Evolutionary conservation across 2,797 vertebrate genomes (phyloP).

Genomic region (Brotula barbata): DNA sequence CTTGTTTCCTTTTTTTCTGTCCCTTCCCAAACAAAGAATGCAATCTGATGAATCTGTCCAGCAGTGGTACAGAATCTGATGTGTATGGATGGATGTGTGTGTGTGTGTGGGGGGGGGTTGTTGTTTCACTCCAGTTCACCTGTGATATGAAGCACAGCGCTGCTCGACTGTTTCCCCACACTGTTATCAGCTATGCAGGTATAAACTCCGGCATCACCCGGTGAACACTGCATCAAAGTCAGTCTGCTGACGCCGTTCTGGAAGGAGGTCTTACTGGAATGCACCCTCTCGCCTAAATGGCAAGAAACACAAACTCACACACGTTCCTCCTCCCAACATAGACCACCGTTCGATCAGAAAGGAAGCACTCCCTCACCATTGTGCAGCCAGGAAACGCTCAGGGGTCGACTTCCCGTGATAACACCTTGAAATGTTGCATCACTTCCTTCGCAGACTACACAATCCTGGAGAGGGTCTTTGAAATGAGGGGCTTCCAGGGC

Average conservation of each 20-base stretch:
- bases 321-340: no score
- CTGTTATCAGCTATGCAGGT: constrained; percentile 53
- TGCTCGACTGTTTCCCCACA: constrained; percentile 39
- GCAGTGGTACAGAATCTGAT: neutral
- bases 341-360: neutral
- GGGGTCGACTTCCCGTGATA: constrained; percentile 60
- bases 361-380: constrained; percentile 49
- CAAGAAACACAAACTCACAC: neutral
- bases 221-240: constrained; percentile 31
- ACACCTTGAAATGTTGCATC: constrained; percentile 58
- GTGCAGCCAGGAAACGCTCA: constrained; percentile 66
- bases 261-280: constrained; percentile 31
- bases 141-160: constrained; percentile 38
- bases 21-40: constrained; percentile 24
- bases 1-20: constrained; percentile 41
- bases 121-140: constrained; percentile 25
- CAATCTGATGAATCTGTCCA: no score
- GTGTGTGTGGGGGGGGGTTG: no score
- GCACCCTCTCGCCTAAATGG: constrained; percentile 36
- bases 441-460: constrained; percentile 42
- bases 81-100: no score
- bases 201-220: constrained; percentile 42
- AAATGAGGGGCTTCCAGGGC: constrained; percentile 30
- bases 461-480: constrained; percentile 40
- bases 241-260: constrained; percentile 40